Evolutionary conservation across 2,113 vertebrate species (phyloP).

Genomic region (Megaceryle maxima): DNA sequence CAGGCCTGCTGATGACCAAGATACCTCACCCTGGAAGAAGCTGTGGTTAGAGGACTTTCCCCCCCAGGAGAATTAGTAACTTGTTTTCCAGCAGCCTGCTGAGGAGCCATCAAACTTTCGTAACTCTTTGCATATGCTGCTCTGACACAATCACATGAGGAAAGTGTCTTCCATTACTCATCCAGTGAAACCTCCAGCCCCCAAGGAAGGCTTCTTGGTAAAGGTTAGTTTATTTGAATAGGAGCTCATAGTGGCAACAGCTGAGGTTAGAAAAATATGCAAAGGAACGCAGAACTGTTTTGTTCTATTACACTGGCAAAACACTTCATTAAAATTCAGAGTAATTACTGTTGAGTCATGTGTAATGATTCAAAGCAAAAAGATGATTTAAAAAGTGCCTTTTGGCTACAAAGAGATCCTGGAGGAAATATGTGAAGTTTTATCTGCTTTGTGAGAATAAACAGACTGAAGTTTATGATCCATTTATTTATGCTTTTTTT

Average conservation of each 20-base stretch:
- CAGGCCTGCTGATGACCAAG: background rate
- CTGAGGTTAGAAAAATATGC: background rate
- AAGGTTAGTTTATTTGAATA: constrained; percentile 28
- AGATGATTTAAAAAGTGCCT: background rate
- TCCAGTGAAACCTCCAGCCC: background rate
- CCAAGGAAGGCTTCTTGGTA: background rate
- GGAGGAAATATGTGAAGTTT: background rate
- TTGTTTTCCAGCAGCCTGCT: constrained; percentile 57
- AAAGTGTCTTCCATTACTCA: constrained; percentile 44
- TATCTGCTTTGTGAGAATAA: background rate
- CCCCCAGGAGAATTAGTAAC: background rate
- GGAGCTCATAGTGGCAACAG: background rate
- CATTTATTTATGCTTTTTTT: background rate
- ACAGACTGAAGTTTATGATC: background rate
- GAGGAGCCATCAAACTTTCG: constrained; percentile 33
- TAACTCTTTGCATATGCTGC: constrained; percentile 11
- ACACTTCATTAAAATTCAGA: background rate
- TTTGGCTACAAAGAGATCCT: background rate
- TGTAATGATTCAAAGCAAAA: background rate
- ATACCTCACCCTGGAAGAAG: constrained; percentile 41
- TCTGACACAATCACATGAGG: background rate
- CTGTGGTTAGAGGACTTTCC: constrained; percentile 2
- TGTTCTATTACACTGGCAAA: background rate
- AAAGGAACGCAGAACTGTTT: background rate
- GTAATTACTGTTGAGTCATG: background rate